Evolutionary conservation across 2,888 invertebrate species (phyloP), one percentile per base, ranked within the genome.

Genomic region (Drosophila mettleri): DNA sequence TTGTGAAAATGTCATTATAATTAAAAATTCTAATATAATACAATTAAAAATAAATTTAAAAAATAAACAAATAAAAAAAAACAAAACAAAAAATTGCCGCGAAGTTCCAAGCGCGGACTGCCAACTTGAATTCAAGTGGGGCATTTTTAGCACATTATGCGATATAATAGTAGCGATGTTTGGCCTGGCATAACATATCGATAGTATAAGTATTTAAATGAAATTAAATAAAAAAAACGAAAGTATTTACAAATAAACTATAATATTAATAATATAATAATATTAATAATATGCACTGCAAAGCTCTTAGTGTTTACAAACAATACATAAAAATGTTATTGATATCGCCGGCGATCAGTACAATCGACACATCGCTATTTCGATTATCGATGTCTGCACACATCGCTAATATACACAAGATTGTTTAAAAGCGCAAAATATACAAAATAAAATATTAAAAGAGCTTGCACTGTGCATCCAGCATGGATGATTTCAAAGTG

Each of bases 1-100:
- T 67, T 92, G 90, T 0, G 92, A 91, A 70, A 92, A 92, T 1
- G 88, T 88, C 92, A 92, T 92, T 12, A 22, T 41, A 43, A 4
- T 33, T 38, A 4, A 24, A 48, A 58, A 65, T 46, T 49, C 9
- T 52, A 41, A 4, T 34, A 41, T 18, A 48, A 48, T 48, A 52
- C 49, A 53, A 36, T 53, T 39, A 7, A 55, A 53, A 54, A 34
- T 10, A 29, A 29, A 20, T 22, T 22, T 6, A 34, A 9, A 65
- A 69, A 68, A 66, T 2, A 27, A 45, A 29, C 5, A 29, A 69
- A 31, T 14, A 31, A 69, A 69, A 53, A 52, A 12, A 60, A 45
- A 45, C 4, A 62, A 57, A 10, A 31, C 57, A 59, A 27, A 34
- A 20, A 55, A 18, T 22, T 55, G 41, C 68, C 68, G 75, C 77